Conservation (phyloP, 2,797 vertebrate species). For the Falco naumanni region DNA sequence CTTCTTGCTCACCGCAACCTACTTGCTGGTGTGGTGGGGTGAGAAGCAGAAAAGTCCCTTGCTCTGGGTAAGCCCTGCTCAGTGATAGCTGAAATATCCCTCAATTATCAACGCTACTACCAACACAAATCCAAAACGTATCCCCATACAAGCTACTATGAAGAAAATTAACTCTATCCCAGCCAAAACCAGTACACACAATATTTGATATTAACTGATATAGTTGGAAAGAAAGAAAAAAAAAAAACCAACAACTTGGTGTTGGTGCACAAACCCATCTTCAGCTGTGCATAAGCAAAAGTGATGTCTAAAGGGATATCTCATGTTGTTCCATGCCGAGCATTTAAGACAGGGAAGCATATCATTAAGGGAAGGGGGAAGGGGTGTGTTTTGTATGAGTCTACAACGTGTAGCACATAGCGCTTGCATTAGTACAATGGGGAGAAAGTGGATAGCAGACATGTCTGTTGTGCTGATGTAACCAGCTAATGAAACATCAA, state of each 20-base stretch:
- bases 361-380: not conserved
- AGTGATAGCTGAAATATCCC: not conserved
- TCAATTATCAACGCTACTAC: not conserved
- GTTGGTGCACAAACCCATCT: not conserved
- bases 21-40: not conserved
- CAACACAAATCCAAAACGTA: not conserved
- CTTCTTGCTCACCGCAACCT: rapidly evolving
- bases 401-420: not conserved
- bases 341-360: not conserved
- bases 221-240: not conserved
- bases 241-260: rapidly evolving
- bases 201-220: not conserved
- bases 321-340: not conserved
- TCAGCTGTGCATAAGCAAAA: not conserved
- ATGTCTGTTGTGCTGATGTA: not conserved
- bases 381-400: not conserved
- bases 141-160: not conserved
- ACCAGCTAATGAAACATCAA: not conserved
- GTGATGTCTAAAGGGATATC: not conserved
- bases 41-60: not conserved
- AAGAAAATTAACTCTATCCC: not conserved
- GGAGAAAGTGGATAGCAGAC: not conserved
- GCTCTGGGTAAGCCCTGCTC: not conserved
- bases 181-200: not conserved
- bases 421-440: not conserved